Conservation (phyloP, 2,113 vertebrate species). For the Carassius carassius region DNA sequence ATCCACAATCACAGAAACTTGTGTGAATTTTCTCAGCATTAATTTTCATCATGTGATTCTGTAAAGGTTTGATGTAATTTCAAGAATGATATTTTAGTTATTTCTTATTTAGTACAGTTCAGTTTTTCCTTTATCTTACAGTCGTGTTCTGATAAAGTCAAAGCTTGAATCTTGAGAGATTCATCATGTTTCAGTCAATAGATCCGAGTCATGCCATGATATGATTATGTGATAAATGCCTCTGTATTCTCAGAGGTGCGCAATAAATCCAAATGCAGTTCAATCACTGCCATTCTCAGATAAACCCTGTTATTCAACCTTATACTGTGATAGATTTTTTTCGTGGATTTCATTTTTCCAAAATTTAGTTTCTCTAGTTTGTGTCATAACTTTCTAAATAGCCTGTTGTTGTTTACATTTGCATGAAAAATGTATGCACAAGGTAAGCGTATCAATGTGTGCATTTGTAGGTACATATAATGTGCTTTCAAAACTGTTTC, state of each 20-base stretch:
- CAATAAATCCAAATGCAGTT: constrained; percentile 2
- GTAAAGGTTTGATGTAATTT: background rate
- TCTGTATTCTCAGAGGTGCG: constrained; percentile 6
- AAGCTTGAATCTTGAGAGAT: constrained; percentile 10
- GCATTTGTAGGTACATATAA: background rate
- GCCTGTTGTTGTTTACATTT: background rate
- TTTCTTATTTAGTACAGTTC: background rate
- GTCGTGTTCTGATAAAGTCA: background rate
- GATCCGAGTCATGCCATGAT: background rate
- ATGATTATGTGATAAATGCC: background rate
- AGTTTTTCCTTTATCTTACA: background rate
- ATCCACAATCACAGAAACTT: background rate
- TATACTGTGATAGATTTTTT: constrained; percentile 3
- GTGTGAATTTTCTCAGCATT: background rate
- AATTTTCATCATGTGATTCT: background rate
- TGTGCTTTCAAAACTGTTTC: background rate
- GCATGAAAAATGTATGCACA: background rate
- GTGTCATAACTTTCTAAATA: background rate
- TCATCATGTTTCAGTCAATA: background rate
- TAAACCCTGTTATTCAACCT: constrained; percentile 5
- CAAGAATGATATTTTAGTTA: background rate
- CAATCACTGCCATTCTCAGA: background rate
- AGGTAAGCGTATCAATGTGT: background rate
- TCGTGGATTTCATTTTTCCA: background rate
- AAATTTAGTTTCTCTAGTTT: background rate